Percentiles rank a stretch among this genome's conserved stretches.
Conservation (phyloP, 2,113 vertebrate genomes). For the Myrmophylax atrothorax region DNA sequence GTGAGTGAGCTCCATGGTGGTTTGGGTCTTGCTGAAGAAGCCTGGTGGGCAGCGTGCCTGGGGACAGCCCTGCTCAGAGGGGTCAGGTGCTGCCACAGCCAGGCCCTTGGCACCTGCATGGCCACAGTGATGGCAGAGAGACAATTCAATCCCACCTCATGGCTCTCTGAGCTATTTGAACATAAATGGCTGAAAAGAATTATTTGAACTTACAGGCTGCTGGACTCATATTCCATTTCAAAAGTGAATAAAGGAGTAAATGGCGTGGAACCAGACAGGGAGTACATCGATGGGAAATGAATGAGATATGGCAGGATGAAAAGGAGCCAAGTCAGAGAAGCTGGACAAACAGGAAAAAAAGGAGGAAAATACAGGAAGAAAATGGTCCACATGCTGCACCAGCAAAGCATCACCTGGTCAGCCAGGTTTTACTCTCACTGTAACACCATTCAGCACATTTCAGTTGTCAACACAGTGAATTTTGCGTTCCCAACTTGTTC, state of each 20-base stretch:
- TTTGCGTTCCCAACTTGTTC: not conserved
- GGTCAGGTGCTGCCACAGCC: not conserved
- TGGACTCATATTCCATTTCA: not conserved
- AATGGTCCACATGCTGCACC: not conserved
- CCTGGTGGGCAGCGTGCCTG: rapidly evolving
- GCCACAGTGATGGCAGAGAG: not conserved
- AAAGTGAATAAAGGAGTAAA: not conserved
- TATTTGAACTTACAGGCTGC: not conserved
- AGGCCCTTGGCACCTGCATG: not conserved
- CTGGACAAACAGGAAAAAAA: not conserved
- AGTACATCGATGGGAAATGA: not conserved
- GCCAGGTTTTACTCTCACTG: not conserved
- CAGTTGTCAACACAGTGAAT: not conserved
- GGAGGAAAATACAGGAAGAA: not conserved
- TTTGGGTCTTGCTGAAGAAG: not conserved
- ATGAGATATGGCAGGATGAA: not conserved
- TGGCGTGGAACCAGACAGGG: not conserved
- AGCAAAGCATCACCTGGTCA: not conserved
- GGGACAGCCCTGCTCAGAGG: not conserved
- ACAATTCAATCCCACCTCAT: rapidly evolving
- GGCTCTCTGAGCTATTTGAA: not conserved
- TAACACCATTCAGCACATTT: not conserved
- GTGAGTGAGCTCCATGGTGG: not conserved
- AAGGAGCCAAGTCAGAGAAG: not conserved
- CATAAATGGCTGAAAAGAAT: not conserved